Conservation (phyloP, 2,888 invertebrate species). For the Conomelus anceps region DNA sequence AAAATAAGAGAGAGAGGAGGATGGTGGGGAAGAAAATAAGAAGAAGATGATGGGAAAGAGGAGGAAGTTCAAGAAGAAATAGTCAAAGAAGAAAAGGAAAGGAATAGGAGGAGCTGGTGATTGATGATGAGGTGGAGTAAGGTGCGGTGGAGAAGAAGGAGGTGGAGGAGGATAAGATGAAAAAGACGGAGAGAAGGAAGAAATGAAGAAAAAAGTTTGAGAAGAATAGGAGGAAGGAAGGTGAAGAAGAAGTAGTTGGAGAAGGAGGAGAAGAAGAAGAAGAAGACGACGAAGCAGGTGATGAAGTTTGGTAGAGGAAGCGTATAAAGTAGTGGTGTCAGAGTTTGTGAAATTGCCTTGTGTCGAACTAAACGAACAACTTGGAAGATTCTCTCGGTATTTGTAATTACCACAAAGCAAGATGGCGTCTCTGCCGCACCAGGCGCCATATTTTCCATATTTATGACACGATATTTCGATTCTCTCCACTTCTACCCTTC, state of each 20-base stretch:
- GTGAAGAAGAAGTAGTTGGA: not conserved
- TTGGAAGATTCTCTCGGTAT: not conserved
- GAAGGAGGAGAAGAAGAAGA: not conserved
- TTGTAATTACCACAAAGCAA: not conserved
- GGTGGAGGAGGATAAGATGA: too few species aligned
- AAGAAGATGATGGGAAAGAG: not conserved
- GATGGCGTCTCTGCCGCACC: not conserved
- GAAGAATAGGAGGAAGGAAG: not conserved
- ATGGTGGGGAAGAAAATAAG: not conserved
- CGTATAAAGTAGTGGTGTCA: too few species aligned
- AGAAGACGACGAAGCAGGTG: not conserved
- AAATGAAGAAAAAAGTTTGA: not conserved
- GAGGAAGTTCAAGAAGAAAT: too few species aligned
- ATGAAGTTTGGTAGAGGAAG: too few species aligned
- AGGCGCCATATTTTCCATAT: not conserved
- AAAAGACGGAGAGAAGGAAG: too few species aligned
- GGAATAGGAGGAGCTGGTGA: too few species aligned
- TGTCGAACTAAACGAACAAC: not conserved
- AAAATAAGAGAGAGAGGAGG: not conserved
- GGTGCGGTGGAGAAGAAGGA: too few species aligned
- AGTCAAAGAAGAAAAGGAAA: too few species aligned
- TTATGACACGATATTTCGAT: not conserved
- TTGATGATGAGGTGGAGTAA: too few species aligned
- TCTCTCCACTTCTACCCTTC: not conserved
- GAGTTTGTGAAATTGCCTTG: not conserved